phyloP scores from a whole-genome alignment of 2,888 invertebrate species.

The Acleris holmiana region DNA sequence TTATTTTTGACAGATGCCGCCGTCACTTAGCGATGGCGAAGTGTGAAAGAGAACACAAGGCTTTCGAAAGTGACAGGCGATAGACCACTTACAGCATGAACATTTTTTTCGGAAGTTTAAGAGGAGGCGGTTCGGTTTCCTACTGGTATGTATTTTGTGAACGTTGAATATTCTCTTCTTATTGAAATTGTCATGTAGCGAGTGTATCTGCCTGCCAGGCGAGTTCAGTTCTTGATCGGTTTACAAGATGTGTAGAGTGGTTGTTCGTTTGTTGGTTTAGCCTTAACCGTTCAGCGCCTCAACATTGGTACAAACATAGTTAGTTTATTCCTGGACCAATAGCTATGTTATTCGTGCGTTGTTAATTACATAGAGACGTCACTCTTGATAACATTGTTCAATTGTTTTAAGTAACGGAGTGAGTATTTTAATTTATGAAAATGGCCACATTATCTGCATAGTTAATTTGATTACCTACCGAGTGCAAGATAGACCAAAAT shows the following conservation, averaged over 20 bases:
- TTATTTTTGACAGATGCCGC: constrained; percentile 35
- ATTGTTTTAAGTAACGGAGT: too few relatives aligned
- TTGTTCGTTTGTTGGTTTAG: neutral
- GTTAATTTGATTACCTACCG: too few relatives aligned
- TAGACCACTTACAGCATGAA: constrained; percentile 37
- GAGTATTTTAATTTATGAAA: too few relatives aligned
- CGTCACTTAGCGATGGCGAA: constrained; percentile 29
- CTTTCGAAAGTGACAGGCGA: constrained; percentile 34
- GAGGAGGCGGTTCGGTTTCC: constrained; percentile 31
- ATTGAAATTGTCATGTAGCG: neutral
- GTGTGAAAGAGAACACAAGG: constrained; percentile 29
- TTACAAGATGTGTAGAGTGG: neutral
- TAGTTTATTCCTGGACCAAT: too few relatives aligned
- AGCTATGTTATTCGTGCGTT: too few relatives aligned
- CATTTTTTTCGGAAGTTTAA: constrained; percentile 27
- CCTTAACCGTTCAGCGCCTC: too few relatives aligned
- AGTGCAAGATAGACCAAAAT: too few relatives aligned
- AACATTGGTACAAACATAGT: too few relatives aligned
- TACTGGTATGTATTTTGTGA: constrained; percentile 26
- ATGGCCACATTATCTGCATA: too few relatives aligned
- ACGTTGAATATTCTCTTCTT: neutral
- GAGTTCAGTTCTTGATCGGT: constrained; percentile 6
- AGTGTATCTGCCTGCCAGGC: constrained; percentile 33
- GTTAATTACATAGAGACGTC: too few relatives aligned
- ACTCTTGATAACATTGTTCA: too few relatives aligned